Base-by-base conservation (phyloP, 2,888 invertebrate species). In the Spodoptera picta region DNA sequence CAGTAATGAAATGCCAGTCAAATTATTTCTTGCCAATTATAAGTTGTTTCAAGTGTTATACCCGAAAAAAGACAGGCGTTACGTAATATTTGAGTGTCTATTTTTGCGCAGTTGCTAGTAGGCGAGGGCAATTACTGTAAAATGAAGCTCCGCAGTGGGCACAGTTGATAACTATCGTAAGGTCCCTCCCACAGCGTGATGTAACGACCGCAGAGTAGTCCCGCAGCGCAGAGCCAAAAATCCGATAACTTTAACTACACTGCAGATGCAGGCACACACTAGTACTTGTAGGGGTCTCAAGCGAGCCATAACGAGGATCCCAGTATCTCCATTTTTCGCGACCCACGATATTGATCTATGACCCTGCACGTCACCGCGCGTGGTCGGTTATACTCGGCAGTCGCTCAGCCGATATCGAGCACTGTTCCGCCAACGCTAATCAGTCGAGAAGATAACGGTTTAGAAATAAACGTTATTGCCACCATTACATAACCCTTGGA, bases 291-390 rank as follows among this genome's bases (percentile, higher is more conserved):
- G 41, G n/a, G 69, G 47, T 44, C 51, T 36, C 36, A 7, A 36
- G 9, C 36, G 36, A 36, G 36, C 7, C 7, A 6, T 9, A 36
- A 36, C 36, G 36, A 45, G 59, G 63, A 31, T 31, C 23, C 24
- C 36, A 41, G 53, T 9, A 51, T 42, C n/a, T 19, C 9, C 41
- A 45, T 49, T 55, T 60, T 60, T 57, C 31, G 19, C 46, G 23
- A 45, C 47, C 54, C 70, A 52, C 50, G 71, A 23, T 71, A 65
- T 70, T 73, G 73, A 70, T 75, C 71, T 73, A 53, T 59, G 59
- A 70, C 75, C 71, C 61, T 47, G 60, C 75, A 53, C 70, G 65
- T 55, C 46, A 54, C 12, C 50, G 52, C 71, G 65, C 72, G 75
- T 65, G 71, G 54, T 52, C 75, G 57, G 57, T 54, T 65, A 55